Evolutionary conservation across 2,797 vertebrate species (phyloP).

Genomic region (Lithobates sylvaticus): DNA sequence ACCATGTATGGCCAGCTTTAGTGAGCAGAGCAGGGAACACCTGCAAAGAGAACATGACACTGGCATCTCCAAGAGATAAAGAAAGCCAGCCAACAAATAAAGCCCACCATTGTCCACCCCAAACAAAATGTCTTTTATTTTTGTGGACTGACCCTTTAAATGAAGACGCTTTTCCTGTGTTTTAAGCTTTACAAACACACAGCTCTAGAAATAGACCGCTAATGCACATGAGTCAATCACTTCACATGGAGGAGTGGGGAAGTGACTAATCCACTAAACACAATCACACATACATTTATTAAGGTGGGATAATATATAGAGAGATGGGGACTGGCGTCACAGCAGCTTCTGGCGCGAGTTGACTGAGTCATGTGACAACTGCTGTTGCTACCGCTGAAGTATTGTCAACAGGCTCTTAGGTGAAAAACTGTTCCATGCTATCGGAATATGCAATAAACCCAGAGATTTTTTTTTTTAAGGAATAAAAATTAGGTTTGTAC

Average conservation of each 20-base stretch:
- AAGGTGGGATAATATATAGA: slow-evolving; percentile 4
- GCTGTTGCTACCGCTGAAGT: not conserved
- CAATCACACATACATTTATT: not conserved
- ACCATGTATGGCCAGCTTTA: too few relatives aligned
- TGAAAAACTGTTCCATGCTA: not conserved
- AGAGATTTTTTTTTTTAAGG: too few relatives aligned
- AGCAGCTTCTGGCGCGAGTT: not conserved
- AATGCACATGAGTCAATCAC: slow-evolving; percentile 37
- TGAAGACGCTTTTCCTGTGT: not conserved
- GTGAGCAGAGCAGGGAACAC: not conserved
- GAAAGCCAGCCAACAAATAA: not conserved
- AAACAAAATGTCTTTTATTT: not conserved
- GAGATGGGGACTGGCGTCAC: not conserved
- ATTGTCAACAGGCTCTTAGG: not conserved
- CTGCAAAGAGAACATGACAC: not conserved
- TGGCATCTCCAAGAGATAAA: not conserved
- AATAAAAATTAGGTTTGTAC: too few relatives aligned
- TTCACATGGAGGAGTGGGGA: slow-evolving; percentile 40
- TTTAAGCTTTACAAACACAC: not conserved
- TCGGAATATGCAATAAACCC: not conserved
- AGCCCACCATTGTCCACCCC: not conserved
- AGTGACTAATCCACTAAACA: slow-evolving; percentile 28
- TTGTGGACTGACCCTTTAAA: not conserved
- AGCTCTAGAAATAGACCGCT: slow-evolving; percentile 29
- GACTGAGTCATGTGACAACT: not conserved